A percentile compares a stretch with the other conserved stretches of the same genome.
Evolutionary conservation across 2,113 vertebrate species (phyloP).

Genomic region (Micronycteris hirsuta): DNA sequence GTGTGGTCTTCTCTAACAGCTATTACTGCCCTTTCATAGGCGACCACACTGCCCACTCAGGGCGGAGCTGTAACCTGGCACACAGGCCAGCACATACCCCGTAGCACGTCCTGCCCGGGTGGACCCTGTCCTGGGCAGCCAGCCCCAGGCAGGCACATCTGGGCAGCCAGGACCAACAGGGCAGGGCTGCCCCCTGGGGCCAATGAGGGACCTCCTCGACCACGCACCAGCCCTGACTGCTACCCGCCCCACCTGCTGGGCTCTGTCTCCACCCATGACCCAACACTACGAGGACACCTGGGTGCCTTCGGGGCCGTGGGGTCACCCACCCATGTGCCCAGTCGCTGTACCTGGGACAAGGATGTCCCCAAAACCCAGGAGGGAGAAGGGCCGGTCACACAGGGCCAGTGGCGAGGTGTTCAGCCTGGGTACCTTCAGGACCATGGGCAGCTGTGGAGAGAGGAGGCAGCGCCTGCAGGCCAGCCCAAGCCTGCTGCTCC

Average conservation of each 20-base stretch:
- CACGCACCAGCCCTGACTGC: background rate
- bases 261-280: background rate
- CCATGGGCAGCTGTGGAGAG: slow-evolving; percentile 92
- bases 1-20: background rate
- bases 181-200: background rate
- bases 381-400: slow-evolving; percentile 94
- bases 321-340: background rate
- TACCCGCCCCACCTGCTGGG: accelerated
- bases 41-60: background rate
- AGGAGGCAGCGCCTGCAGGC: background rate
- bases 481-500: accelerated
- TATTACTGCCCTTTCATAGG: background rate
- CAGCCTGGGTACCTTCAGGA: slow-evolving; percentile 94
- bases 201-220: background rate
- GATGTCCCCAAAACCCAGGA: slow-evolving; percentile 96
- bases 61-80: background rate
- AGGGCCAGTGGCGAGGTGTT: slow-evolving; percentile 91
- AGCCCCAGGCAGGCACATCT: background rate
- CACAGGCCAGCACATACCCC: background rate
- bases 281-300: background rate
- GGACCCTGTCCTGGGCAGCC: background rate
- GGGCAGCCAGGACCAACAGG: background rate
- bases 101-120: background rate
- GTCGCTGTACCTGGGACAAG: slow-evolving; percentile 92
- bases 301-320: background rate